Percentiles rank a stretch among this genome's conserved stretches.
phyloP scores from a whole-genome alignment of 2,888 invertebrate genomes.

The Polietes domitor region DNA sequence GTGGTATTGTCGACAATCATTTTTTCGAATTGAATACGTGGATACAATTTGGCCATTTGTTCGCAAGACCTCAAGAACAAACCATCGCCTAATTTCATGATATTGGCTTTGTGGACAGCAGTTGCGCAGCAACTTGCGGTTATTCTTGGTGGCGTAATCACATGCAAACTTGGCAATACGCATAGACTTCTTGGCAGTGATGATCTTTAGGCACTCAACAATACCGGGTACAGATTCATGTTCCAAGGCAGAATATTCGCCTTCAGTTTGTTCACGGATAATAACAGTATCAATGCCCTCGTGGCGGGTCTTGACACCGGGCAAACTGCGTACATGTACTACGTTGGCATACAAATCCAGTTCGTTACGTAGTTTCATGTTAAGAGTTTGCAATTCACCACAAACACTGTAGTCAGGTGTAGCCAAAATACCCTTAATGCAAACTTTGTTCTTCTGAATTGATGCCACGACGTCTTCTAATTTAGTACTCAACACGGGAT shows the following conservation, averaged over 20 bases:
- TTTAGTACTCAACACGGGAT: slow-evolving; percentile 92
- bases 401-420: slow-evolving; percentile 93
- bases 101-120: slow-evolving; percentile 99
- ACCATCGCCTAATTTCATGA: slow-evolving; percentile 99
- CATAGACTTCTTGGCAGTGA: slow-evolving; percentile 94
- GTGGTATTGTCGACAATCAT: slow-evolving; percentile 99
- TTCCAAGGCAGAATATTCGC: slow-evolving; percentile 99
- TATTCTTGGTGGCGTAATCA: slow-evolving; percentile 97
- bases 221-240: slow-evolving; percentile 95
- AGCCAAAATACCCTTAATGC: slow-evolving; percentile 92
- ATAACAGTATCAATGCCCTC: slow-evolving; percentile 96
- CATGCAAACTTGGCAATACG: slow-evolving; percentile 99
- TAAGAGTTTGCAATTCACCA: slow-evolving; percentile 94
- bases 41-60: slow-evolving; percentile 93
- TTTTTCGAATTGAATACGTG: slow-evolving; percentile 95
- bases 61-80: slow-evolving; percentile 94
- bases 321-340: slow-evolving; percentile 95
- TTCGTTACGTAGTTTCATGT: slow-evolving; percentile 94
- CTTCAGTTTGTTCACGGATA: slow-evolving; percentile 98
- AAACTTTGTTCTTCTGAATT: slow-evolving; percentile 91
- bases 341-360: slow-evolving; percentile 96
- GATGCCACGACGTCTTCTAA: slow-evolving; percentile 92
- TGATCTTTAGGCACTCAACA: slow-evolving; percentile 98
- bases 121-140: slow-evolving; percentile 98
- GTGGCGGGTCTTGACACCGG: slow-evolving; percentile 94